phyloP scores from a whole-genome alignment of 2,888 invertebrate species.

The Drosophila paracracens region DNA sequence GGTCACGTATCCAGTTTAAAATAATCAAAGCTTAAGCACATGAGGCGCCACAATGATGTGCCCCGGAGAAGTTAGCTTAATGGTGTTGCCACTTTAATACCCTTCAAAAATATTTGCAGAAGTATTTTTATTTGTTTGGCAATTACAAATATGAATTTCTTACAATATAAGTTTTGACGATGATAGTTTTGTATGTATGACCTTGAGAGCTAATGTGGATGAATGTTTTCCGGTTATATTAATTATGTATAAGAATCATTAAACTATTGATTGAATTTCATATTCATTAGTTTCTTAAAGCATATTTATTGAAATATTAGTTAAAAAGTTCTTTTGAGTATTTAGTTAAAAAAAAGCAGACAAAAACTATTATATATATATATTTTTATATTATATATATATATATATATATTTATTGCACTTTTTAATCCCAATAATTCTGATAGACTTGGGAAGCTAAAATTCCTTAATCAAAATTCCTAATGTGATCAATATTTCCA shows the following conservation, averaged over 20 bases:
- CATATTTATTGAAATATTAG: not conserved
- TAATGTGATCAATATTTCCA: not conserved
- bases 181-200: not conserved
- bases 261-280: not conserved
- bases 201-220: not conserved
- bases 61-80: conserved; percentile 5
- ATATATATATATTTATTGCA: too few relatives aligned
- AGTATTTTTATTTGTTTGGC: not conserved
- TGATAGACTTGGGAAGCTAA: not conserved
- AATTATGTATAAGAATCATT: not conserved
- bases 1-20: conserved; percentile 33
- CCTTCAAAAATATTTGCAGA: not conserved
- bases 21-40: conserved; percentile 32
- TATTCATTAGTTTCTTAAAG: not conserved
- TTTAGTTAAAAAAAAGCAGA: not conserved
- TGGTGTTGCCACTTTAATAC: conserved; percentile 10
- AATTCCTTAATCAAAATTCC: not conserved
- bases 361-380: not conserved
- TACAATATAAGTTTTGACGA: not conserved
- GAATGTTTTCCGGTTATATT: not conserved
- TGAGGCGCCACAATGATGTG: conserved; percentile 21
- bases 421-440: not conserved
- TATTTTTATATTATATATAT: too few relatives aligned
- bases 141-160: not conserved
- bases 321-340: not conserved